Evolutionary conservation across 2,797 vertebrate genomes (phyloP).

Genomic region (Brachymystax lenok): DNA sequence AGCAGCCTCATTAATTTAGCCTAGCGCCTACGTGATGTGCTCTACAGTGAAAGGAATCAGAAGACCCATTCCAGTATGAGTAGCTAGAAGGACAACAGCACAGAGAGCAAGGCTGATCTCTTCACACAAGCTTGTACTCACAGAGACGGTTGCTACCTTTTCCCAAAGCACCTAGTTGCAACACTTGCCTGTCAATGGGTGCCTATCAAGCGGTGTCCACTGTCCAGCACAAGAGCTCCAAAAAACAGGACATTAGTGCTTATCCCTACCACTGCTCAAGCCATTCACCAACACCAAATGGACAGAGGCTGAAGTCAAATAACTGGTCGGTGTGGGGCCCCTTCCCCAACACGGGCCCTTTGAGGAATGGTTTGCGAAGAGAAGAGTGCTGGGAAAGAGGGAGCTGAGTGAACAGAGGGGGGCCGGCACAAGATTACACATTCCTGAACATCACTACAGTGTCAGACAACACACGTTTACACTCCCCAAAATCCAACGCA

Average conservation of each 20-base stretch:
- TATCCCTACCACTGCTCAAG: not conserved
- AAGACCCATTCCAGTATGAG: not conserved
- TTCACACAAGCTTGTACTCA: not conserved
- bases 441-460: constrained; percentile 27
- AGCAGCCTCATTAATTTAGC: not conserved
- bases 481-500: not conserved
- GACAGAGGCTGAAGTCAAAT: constrained; percentile 18
- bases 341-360: not conserved
- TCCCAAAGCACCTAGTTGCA: not conserved
- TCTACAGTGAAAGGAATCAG: not conserved
- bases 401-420: constrained; percentile 3
- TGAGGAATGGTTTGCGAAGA: not conserved
- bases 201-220: not conserved
- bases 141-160: not conserved
- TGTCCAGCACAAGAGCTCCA: not conserved
- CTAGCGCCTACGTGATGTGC: not conserved
- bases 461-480: constrained; percentile 17
- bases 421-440: constrained; percentile 9
- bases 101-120: not conserved
- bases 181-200: not conserved
- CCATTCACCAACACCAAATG: constrained; percentile 21
- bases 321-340: constrained; percentile 7
- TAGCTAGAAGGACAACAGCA: not conserved
- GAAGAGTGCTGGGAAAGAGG: not conserved
- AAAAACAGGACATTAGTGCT: not conserved